These are phyloP conservation scores for Melanotaenia parkinsoni DNA, from an alignment of 2,797 vertebrate genomes.

Conservation along the genomic window DNA sequence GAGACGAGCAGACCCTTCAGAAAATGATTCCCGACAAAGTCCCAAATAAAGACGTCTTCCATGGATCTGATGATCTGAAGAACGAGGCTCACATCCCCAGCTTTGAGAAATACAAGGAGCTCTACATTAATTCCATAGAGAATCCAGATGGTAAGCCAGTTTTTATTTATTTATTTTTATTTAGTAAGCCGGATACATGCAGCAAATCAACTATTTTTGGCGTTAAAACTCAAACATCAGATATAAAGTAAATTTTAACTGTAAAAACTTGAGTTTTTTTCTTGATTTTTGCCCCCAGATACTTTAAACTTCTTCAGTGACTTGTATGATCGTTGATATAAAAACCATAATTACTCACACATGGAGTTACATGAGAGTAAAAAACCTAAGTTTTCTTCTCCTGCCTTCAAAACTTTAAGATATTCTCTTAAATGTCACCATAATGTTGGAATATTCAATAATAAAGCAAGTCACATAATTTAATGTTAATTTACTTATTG, in stretches of 20 bases:
- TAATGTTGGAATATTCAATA: no score
- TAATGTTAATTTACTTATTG: neutral
- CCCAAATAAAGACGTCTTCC: conserved; percentile 75
- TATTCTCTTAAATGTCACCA: no score
- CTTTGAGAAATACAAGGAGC: conserved; percentile 84
- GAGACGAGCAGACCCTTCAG: neutral
- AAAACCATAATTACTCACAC: no score
- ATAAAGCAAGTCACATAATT: no score
- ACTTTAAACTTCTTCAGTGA: neutral
- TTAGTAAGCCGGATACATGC: neutral
- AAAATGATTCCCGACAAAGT: conserved; percentile 84
- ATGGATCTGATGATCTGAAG: conserved; percentile 65
- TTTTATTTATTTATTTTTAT: no score
- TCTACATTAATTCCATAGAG: conserved; percentile 80
- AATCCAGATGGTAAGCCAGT: conserved; percentile 78
- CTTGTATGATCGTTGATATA: neutral
- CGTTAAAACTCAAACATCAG: neutral
- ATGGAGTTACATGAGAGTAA: no score
- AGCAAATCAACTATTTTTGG: neutral
- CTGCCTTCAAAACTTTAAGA: no score
- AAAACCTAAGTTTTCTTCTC: no score
- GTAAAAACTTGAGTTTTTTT: neutral
- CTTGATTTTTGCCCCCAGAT: no score
- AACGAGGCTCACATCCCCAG: conserved; percentile 78
- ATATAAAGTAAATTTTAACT: neutral